Evolutionary conservation across 2,113 vertebrate species (phyloP).

Genomic region (Asarcornis scutulata): DNA sequence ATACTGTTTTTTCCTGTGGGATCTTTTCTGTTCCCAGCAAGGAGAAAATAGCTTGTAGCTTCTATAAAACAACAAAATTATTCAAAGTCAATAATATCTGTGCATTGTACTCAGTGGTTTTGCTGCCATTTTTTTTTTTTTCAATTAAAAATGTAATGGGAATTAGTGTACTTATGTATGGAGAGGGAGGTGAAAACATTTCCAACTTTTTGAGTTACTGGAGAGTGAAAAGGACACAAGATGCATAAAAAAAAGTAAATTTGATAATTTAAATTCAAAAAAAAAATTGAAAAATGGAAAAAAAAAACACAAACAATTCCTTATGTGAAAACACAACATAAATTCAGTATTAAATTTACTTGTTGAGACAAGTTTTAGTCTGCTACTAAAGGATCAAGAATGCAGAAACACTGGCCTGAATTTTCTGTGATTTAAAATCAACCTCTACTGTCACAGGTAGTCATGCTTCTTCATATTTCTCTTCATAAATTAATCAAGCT

Average conservation of each 20-base stretch:
- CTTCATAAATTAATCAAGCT: not conserved
- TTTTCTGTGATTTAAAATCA: not conserved
- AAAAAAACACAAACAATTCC: not conserved
- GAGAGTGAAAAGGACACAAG: not conserved
- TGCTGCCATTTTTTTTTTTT: not conserved
- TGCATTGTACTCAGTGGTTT: not conserved
- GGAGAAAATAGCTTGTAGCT: slow-evolving; percentile 12
- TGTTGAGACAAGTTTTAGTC: not conserved
- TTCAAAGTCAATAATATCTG: slow-evolving; percentile 32
- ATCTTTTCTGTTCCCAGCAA: slow-evolving; percentile 31
- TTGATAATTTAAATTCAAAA: not conserved
- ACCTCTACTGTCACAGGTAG: not conserved
- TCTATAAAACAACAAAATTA: slow-evolving; percentile 24
- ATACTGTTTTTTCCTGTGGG: slow-evolving; percentile 2
- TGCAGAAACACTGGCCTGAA: not conserved
- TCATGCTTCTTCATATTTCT: not conserved
- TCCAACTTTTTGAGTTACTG: not conserved
- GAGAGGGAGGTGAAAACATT: not conserved
- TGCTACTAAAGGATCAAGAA: not conserved
- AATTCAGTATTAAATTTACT: not conserved
- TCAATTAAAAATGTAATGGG: not conserved
- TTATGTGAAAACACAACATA: not conserved
- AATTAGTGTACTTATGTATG: not conserved
- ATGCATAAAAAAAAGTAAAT: not conserved
- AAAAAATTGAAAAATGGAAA: not conserved